Percentiles rank a stretch among this genome's conserved stretches.
Evolutionary conservation across 1,140 invertebrate species (phyloP).

Genomic region (Campoletis sonorensis): DNA sequence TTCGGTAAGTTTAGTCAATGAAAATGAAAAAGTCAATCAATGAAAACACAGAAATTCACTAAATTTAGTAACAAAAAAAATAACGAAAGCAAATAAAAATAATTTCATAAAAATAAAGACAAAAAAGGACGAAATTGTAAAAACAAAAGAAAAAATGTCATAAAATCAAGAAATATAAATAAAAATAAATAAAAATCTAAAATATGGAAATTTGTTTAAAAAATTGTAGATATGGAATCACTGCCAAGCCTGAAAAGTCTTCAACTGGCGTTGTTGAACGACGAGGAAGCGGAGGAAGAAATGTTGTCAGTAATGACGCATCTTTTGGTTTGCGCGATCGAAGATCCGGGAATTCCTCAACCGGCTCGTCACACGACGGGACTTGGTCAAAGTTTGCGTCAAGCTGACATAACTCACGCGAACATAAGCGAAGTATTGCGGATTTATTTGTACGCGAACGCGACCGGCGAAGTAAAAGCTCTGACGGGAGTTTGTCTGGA

Average conservation of each 20-base stretch:
- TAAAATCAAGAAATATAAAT: too few relatives aligned
- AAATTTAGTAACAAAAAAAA: too few relatives aligned
- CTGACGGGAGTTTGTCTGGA: slow-evolving; percentile 87
- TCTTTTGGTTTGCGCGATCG: slow-evolving; percentile 92
- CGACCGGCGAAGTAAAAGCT: slow-evolving; percentile 90
- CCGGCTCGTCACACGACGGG: slow-evolving; percentile 90
- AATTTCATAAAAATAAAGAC: too few relatives aligned
- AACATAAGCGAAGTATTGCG: slow-evolving; percentile 95
- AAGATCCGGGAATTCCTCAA: slow-evolving; percentile 96
- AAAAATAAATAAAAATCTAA: too few relatives aligned
- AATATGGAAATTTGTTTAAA: too few relatives aligned
- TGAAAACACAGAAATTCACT: too few relatives aligned
- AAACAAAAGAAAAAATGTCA: too few relatives aligned
- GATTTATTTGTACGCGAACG: slow-evolving; percentile 92
- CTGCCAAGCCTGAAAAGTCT: slow-evolving; percentile 90
- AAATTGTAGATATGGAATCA: slow-evolving; percentile 86
- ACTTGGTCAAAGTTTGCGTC: slow-evolving; percentile 92
- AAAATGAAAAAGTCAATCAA: too few relatives aligned
- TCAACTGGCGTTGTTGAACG: slow-evolving; percentile 89
- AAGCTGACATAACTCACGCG: slow-evolving; percentile 93
- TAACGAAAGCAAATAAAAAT: too few relatives aligned
- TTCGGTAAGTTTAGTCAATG: slow-evolving; percentile 82
- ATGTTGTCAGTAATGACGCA: slow-evolving; percentile 92
- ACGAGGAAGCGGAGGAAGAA: slow-evolving; percentile 92
- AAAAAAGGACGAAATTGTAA: too few relatives aligned